Evolutionary conservation across 1,140 invertebrate species (phyloP).

Genomic region (Caenorhabditis briggsae): DNA sequence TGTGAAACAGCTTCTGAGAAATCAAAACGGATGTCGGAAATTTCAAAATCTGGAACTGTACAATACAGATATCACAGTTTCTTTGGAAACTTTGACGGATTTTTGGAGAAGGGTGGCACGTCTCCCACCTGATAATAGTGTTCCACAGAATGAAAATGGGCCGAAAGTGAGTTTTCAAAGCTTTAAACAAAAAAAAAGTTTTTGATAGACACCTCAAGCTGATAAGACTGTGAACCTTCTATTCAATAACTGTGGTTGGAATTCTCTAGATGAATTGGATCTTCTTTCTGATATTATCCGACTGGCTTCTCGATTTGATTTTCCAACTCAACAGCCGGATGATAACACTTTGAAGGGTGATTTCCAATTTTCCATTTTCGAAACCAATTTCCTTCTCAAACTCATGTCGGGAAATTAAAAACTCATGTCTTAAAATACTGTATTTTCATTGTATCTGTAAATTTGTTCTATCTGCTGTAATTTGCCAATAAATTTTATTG

Average conservation of each 20-base stretch:
- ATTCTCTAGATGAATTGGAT: background rate
- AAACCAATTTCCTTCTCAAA: conserved; percentile 17
- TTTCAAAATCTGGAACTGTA: conserved; percentile 10
- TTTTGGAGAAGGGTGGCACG: background rate
- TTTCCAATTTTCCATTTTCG: conserved; percentile 22
- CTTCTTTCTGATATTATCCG: background rate
- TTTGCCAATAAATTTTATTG: too few species aligned
- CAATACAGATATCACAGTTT: conserved; percentile 9
- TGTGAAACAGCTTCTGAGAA: background rate
- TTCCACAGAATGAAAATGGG: background rate
- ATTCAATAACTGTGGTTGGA: conserved; percentile 8
- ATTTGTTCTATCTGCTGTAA: background rate
- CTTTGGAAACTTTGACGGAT: background rate
- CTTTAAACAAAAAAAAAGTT: background rate
- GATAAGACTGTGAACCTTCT: background rate
- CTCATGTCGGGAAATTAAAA: background rate
- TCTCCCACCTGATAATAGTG: background rate
- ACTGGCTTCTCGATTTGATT: background rate
- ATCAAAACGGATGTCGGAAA: background rate
- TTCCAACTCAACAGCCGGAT: conserved; percentile 2
- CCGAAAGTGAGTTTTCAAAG: background rate
- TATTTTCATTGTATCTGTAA: conserved; percentile 20
- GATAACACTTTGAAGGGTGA: conserved; percentile 19
- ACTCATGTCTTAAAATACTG: too few species aligned
- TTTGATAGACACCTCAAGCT: background rate